phyloP scores from a whole-genome alignment of 1,140 invertebrate species.

The Diprion similis region DNA sequence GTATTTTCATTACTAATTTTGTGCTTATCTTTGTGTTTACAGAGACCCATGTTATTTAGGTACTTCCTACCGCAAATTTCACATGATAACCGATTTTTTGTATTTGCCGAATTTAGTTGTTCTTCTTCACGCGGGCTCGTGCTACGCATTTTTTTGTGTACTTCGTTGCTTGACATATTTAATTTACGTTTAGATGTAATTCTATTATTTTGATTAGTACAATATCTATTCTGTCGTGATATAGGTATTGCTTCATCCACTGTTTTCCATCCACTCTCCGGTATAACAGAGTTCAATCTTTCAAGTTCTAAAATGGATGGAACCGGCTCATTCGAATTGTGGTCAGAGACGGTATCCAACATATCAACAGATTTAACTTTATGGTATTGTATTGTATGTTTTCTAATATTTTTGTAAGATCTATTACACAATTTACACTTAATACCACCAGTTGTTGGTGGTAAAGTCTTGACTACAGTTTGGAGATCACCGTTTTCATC shows the following conservation, averaged over 20 bases:
- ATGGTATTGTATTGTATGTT: constrained; percentile 53
- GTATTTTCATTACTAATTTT: constrained; percentile 36
- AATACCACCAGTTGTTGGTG: not conserved
- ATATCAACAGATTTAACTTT: constrained; percentile 41
- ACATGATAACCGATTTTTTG: constrained; percentile 26
- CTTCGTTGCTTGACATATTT: not conserved
- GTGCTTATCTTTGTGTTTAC: constrained; percentile 33
- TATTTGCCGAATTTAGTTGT: constrained; percentile 8
- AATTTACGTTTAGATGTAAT: constrained; percentile 23
- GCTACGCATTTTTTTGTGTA: constrained; percentile 11
- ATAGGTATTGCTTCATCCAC: constrained; percentile 22
- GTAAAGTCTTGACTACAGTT: not conserved
- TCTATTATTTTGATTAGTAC: constrained; percentile 30
- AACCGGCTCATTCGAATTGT: constrained; percentile 7
- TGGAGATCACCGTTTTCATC: constrained; percentile 19
- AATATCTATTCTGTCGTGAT: not conserved
- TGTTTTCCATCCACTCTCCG: constrained; percentile 25
- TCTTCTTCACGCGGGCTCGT: constrained; percentile 2
- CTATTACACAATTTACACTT: constrained; percentile 48
- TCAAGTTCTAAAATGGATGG: constrained; percentile 7
- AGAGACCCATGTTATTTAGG: constrained; percentile 16
- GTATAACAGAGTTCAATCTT: constrained; percentile 1
- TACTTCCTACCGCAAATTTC: constrained; percentile 38
- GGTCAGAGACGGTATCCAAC: not conserved
- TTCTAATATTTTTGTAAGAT: constrained; percentile 38